Base-by-base conservation (phyloP, 2,113 vertebrate species). In the Tetraodon nigroviridis region DNA sequence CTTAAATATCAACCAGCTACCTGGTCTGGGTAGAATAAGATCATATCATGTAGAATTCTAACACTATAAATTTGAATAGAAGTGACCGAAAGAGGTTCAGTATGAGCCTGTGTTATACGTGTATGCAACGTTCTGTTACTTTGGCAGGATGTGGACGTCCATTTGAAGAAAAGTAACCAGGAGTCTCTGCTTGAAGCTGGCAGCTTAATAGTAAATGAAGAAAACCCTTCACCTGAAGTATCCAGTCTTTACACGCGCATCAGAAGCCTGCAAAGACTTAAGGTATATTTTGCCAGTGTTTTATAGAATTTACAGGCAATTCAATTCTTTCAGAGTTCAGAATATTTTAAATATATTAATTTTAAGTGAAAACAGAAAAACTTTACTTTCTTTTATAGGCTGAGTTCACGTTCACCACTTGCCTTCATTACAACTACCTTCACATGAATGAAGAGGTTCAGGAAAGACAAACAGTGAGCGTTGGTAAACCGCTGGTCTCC, bases 401-500 rank as follows among this genome's bases (percentile, higher is more conserved):
- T 61, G 92, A 93, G 55, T 87, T 94, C 64, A 87, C 58, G 0
- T 94, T 94, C 84, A 89, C 86, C 0, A 18, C 91, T 2, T 92
- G 92, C 74, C 89, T 94, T 65, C 91, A 93, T 65, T 94, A 91
- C 80, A 79, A 76, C 20, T 93, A 93, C 67, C 59, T 41, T 8
- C 86, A 87, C 75, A 70, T 94, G 83, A 91, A 93, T 0, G 93
- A 94, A 10, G 90, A 91, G 3, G 64, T 94, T 21, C 82, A 90
- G 70, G 93, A 94, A 79, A 73, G 64, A 53, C 73, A 73, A 67
- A 20, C 0, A 0, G 86, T 94, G 19, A 88, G 68, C 0, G 88
- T 93, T 46, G 93, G 93, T 11, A 93, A 92, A 79, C 93, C 93
- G 0, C 91, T 94, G 67, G 92, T 93, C 0, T 92, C 93, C 70